Evolutionary conservation across 1,140 invertebrate species (phyloP).

Genomic region (Drosophila pallidifrons): DNA sequence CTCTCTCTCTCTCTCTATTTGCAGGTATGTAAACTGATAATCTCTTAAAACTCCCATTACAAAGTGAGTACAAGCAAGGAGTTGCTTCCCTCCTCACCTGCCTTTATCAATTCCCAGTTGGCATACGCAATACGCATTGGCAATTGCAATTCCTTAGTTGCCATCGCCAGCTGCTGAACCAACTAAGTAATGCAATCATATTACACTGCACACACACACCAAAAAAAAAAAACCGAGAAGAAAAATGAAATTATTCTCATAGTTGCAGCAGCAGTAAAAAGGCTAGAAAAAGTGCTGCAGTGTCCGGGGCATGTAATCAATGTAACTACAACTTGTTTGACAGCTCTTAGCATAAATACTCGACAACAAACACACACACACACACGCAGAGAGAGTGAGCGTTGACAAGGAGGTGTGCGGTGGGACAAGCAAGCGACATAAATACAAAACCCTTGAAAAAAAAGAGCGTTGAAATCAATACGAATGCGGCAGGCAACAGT

Average conservation of each 20-base stretch:
- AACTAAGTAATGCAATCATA: constrained; percentile 72
- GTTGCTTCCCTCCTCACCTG: background rate
- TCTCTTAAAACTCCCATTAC: constrained; percentile 1
- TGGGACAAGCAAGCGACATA: constrained; percentile 70
- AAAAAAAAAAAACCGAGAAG: no score
- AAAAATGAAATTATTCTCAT: background rate
- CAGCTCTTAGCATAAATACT: constrained; percentile 84
- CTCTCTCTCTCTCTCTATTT: background rate
- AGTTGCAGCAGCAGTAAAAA: background rate
- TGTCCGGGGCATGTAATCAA: constrained; percentile 66
- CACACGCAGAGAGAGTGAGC: constrained; percentile 7
- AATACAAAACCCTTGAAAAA: constrained; percentile 57
- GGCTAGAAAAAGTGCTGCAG: constrained; percentile 15
- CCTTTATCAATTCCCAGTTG: constrained; percentile 57
- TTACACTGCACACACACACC: constrained; percentile 34
- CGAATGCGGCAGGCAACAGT: constrained; percentile 12
- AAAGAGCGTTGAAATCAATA: constrained; percentile 68
- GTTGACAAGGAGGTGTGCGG: constrained; percentile 68
- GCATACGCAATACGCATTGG: constrained; percentile 10
- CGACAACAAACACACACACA: constrained; percentile 48
- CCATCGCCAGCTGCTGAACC: constrained; percentile 1
- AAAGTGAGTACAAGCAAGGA: background rate
- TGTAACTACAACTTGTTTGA: constrained; percentile 83
- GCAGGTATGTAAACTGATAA: constrained; percentile 50
- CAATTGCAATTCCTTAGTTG: constrained; percentile 20